Evolutionary conservation across 2,888 invertebrate species (phyloP), one percentile per base, ranked within the genome.

Genomic region (Dicycla oo): DNA sequence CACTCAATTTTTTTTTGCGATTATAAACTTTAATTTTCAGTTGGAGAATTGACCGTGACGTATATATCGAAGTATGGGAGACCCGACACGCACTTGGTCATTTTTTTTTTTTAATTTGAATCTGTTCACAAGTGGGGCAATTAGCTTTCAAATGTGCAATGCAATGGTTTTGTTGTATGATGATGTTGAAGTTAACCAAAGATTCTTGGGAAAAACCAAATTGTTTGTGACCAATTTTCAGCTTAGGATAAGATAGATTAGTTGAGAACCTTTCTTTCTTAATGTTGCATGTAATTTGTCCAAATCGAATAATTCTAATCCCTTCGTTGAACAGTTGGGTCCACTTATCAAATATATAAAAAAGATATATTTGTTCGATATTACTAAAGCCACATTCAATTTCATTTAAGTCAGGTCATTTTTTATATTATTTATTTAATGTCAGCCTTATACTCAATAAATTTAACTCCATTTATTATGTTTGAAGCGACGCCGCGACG

Each of bases 381-480:
- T 69, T 7, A 40, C 45, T 30, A 56, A n/a, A 47, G n/a, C 2
- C 30, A 26, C 40, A 40, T 64, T 80, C n/a, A 20, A 57, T 67
- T 58, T 54, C 7, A 80, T 54, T 78, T 47, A 26, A 53, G 30
- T 51, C 40, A 15, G 20, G 7, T 40, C 56, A 54, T 64, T 56
- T 58, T 49, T 38, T 30, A 11, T 30, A 38, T 62, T 15, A 47
- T 76, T 53, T 72, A 66, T 71, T 68, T 47, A 53, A 54, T 38
- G 51, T 56, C 49, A n/a, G 62, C 18, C n/a, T 13, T 43, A 65
- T 64, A 81, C 47, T 65, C 57, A 69, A 69, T 73, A 64, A 73
- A 75, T 73, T 72, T 69, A 66, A 73, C 72, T 65, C 45, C 65
- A 63, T 69, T 77, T 71, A 63, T 65, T 65, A 68, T 65, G 72